Base-by-base conservation (phyloP, 2,113 vertebrate species). In the Anolis carolinensis region DNA sequence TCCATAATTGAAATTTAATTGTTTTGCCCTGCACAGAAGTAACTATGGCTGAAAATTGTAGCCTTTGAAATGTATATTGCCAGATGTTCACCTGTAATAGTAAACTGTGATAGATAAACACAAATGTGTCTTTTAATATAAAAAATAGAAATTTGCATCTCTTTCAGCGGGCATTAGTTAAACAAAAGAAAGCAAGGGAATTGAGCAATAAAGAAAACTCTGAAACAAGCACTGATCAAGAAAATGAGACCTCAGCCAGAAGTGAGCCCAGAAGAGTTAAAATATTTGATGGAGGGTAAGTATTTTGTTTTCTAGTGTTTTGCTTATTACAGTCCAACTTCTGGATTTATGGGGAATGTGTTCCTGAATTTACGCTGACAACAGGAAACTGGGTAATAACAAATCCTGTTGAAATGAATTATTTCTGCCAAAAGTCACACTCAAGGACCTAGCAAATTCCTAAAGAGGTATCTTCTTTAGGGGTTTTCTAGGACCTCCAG, bases 211-310 rank as follows among this genome's bases (percentile, higher is more conserved):
- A 98, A 95, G 95, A 95, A 89, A 97, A 95, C 95, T 96, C 97
- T 89, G 99, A 98, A 91, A 95, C 95, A 92, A 98, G 96, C 94
- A 97, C 93, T 88, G 98, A 99, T 84, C 96, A 98, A 5, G 98
- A 99, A 91, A 98, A 97, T 94, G 98, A 99, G 88, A 92, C 95
- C 85, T 94, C 96, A 90, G 95, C 96, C 89, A 98, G 98, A 97
- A 95, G 94, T 79, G 97, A 99, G 94, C 98, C 99, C 65, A 97
- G 98, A 93, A 97, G 99, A 91, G 97, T 99, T 93, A 99, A 98
- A 96, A 99, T 99, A 96, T 99, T 99, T 95, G 99, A 99, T 94
- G 99, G 99, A 95, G 99, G 99, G 99, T 97, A 97, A 91, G 98
- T 95, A 86, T 83, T 95, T 94, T 82, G 82, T 94, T 52, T 93